Conservation (phyloP, 2,797 vertebrate species). For the Paguma larvata region DNA sequence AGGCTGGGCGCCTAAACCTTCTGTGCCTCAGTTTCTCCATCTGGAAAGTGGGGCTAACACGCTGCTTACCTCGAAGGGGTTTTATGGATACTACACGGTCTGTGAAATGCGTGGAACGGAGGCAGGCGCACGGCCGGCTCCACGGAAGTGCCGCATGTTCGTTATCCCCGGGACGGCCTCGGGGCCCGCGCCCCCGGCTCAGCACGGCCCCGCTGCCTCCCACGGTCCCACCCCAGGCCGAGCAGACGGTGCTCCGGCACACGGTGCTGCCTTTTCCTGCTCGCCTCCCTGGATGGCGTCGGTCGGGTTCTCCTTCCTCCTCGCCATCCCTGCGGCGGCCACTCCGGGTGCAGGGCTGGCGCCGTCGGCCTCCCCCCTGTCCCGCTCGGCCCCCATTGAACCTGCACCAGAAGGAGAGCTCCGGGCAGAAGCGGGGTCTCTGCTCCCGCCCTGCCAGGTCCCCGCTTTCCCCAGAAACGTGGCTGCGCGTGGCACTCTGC, state of each 20-base stretch:
- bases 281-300: neutral
- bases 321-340: neutral
- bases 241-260: neutral
- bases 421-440: neutral
- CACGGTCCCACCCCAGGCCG: neutral
- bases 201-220: too few relatives aligned
- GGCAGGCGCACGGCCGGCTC: neutral
- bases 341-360: neutral
- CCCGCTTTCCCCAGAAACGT: too few relatives aligned
- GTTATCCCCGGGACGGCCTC: neutral
- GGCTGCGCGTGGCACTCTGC: rapidly evolving
- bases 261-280: too few relatives aligned
- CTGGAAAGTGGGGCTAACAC: neutral
- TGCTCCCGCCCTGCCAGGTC: neutral
- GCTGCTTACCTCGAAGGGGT: neutral
- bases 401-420: rapidly evolving
- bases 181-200: rapidly evolving
- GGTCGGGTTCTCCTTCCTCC: too few relatives aligned
- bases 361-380: rapidly evolving
- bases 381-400: rapidly evolving
- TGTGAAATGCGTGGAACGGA: neutral
- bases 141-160: neutral
- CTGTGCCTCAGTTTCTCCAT: neutral
- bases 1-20: neutral
- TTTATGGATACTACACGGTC: neutral